phyloP scores from a whole-genome alignment of 1,140 invertebrate genomes.

The Tetranychus cinnabarinus region DNA sequence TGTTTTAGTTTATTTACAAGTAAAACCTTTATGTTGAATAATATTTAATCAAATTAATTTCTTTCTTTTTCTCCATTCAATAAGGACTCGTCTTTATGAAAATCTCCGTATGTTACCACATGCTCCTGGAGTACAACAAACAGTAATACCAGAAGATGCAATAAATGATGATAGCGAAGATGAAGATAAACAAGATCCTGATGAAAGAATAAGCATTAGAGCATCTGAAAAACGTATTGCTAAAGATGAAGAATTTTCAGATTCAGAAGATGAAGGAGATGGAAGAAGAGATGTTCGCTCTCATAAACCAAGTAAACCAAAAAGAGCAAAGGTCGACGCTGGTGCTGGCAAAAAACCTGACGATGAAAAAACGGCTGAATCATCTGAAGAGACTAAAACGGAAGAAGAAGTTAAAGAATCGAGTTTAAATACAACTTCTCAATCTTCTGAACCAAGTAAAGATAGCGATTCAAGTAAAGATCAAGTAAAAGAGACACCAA shows the following conservation, averaged over 20 bases:
- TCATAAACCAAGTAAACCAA: conserved; percentile 16
- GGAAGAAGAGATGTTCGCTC: conserved; percentile 54
- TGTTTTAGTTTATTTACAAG: not conserved
- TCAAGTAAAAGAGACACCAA: not conserved
- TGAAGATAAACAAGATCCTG: conserved; percentile 45
- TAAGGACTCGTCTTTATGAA: conserved; percentile 62
- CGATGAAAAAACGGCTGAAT: not conserved
- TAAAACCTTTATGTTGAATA: not conserved
- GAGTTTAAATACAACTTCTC: not conserved
- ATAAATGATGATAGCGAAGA: conserved; percentile 55
- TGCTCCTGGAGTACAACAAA: conserved; percentile 92
- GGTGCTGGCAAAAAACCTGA: not conserved
- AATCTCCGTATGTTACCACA: conserved; percentile 92
- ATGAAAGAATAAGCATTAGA: conserved; percentile 67
- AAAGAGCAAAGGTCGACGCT: not conserved
- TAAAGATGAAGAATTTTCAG: conserved; percentile 85
- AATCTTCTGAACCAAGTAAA: not conserved
- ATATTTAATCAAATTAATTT: not conserved
- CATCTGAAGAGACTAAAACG: not conserved
- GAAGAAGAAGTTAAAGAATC: not conserved
- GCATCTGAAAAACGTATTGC: conserved; percentile 79
- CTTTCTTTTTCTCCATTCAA: conserved; percentile 13
- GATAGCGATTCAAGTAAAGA: not conserved
- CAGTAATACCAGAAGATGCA: conserved; percentile 68
- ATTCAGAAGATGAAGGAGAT: conserved; percentile 86